phyloP scores from a whole-genome alignment of 2,888 invertebrate species.

The Brachyptera risi region DNA sequence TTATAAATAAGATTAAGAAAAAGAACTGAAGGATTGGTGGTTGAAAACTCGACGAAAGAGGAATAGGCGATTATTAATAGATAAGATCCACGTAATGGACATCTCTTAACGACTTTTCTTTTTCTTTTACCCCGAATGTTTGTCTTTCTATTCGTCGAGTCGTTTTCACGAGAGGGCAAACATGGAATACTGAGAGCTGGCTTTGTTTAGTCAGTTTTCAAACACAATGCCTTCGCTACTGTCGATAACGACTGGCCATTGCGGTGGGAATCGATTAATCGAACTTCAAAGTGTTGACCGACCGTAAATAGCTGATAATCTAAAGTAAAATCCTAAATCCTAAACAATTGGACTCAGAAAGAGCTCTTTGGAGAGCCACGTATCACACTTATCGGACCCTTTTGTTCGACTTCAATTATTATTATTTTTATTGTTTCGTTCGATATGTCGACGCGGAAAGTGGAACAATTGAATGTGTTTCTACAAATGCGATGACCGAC shows the following conservation, averaged over 20 bases:
- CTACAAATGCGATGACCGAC: too few relatives aligned
- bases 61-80: conserved; percentile 19
- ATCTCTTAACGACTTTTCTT: conserved; percentile 19
- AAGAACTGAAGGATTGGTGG: too few relatives aligned
- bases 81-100: conserved; percentile 18
- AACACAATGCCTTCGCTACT: background rate
- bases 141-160: conserved; percentile 10
- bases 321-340: conserved; percentile 4
- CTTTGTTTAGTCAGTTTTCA: conserved; percentile 16
- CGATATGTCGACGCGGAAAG: too few relatives aligned
- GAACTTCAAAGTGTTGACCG: conserved; percentile 7
- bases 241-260: background rate
- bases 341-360: background rate
- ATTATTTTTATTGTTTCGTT: too few relatives aligned
- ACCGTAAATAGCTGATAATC: background rate
- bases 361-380: background rate
- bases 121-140: conserved; percentile 11
- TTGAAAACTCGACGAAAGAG: too few relatives aligned
- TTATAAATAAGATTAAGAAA: too few relatives aligned
- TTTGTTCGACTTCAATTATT: too few relatives aligned
- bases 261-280: conserved; percentile 11
- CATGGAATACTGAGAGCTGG: conserved; percentile 5
- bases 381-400: too few relatives aligned
- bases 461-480: too few relatives aligned
- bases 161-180: conserved; percentile 8